Evolutionary conservation across 2,113 vertebrate species (phyloP).

Genomic region (Echinops telfairi): DNA sequence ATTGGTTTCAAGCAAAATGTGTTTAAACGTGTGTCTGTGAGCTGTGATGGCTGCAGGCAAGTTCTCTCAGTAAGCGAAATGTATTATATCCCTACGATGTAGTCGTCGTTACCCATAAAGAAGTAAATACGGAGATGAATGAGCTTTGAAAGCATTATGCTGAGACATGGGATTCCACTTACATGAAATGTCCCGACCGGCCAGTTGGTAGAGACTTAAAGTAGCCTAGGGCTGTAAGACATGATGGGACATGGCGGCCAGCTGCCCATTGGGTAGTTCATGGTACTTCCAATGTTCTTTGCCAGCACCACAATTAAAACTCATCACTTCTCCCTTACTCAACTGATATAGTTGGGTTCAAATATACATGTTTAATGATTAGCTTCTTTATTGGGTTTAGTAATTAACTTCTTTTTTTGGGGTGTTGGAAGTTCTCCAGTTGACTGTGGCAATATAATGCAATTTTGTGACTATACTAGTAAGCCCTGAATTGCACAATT

Average conservation of each 20-base stretch:
- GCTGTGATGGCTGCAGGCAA: no score
- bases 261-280: background rate
- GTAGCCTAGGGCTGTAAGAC: background rate
- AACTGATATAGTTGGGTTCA: no score
- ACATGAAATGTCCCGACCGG: background rate
- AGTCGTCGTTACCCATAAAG: background rate
- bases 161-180: background rate
- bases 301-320: no score
- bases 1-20: no score
- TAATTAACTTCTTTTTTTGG: background rate
- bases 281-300: no score
- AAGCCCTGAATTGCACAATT: background rate
- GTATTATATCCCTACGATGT: background rate
- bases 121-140: background rate
- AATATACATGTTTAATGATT: no score
- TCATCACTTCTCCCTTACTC: no score
- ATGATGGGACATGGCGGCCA: background rate
- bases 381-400: no score
- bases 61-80: background rate
- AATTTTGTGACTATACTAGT: no score
- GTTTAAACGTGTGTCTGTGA: no score
- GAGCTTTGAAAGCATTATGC: background rate
- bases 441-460: background rate
- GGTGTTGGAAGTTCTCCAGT: background rate
- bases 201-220: conserved; percentile 24